phyloP scores from a whole-genome alignment of 2,888 invertebrate genomes.

The Hemaris fuciformis region DNA sequence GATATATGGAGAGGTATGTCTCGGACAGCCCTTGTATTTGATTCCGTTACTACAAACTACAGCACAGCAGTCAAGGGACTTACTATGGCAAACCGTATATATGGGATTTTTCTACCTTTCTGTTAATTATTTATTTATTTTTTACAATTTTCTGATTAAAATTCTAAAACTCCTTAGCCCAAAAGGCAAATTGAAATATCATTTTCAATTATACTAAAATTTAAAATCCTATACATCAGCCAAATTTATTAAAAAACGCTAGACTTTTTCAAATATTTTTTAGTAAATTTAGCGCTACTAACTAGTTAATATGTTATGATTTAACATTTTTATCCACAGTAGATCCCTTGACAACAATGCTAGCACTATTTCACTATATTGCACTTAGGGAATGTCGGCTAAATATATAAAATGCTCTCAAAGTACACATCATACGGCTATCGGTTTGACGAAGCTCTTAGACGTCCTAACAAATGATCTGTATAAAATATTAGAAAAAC shows the following conservation, averaged over 20 bases:
- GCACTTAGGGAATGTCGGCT: slow-evolving; percentile 36
- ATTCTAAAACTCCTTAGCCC: no score
- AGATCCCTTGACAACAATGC: background rate
- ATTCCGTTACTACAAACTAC: slow-evolving; percentile 5
- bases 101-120: no score
- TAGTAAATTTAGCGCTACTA: no score
- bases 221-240: no score
- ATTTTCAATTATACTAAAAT: no score
- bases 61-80: background rate
- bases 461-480: background rate
- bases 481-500: background rate
- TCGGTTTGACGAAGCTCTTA: background rate
- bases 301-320: no score
- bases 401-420: slow-evolving; percentile 22
- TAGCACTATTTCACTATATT: slow-evolving; percentile 18
- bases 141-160: no score
- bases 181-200: no score
- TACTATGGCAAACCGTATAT: no score
- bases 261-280: no score
- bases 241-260: no score
- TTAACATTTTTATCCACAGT: background rate
- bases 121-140: no score
- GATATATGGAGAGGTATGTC: slow-evolving; percentile 22
- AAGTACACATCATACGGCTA: slow-evolving; percentile 11
- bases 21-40: slow-evolving; percentile 5